Conservation (phyloP, 2,888 invertebrate species). For the Phragmatobia fuliginosa region DNA sequence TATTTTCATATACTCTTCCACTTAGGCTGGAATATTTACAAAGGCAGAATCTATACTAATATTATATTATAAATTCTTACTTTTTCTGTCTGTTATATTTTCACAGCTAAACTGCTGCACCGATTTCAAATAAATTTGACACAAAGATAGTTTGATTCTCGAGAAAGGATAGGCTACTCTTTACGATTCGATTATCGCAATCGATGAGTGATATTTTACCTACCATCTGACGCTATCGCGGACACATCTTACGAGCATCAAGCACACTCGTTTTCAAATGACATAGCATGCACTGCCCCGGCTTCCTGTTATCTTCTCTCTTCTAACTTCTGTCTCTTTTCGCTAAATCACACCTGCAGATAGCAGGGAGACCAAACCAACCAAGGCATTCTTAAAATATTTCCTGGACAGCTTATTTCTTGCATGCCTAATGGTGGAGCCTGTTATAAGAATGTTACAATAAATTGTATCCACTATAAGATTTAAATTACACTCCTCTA, state of each 20-base stretch:
- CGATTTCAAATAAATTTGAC: too few species aligned
- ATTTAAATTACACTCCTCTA: not conserved
- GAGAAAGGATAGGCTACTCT: too few species aligned
- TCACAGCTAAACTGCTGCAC: too few species aligned
- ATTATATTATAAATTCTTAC: too few species aligned
- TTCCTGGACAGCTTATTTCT: not conserved
- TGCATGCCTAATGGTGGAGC: not conserved
- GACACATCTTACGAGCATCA: too few species aligned
- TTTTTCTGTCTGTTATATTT: too few species aligned
- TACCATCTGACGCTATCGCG: too few species aligned
- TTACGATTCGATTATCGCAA: too few species aligned
- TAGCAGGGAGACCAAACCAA: not conserved
- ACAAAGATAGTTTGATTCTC: too few species aligned
- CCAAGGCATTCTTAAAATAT: not conserved
- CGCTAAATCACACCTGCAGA: too few species aligned
- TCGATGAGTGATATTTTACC: too few species aligned
- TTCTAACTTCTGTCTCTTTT: not conserved
- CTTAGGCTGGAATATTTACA: not conserved
- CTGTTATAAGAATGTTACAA: not conserved
- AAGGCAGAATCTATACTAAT: not conserved
- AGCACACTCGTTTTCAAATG: not conserved
- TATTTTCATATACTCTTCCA: not conserved
- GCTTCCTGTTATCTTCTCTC: not conserved
- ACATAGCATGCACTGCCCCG: not conserved
- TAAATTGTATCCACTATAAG: too few species aligned